Evolutionary conservation across 1,140 invertebrate species (phyloP), one percentile per base, ranked within the genome.

Genomic region (Cardiocondyla obscurior): DNA sequence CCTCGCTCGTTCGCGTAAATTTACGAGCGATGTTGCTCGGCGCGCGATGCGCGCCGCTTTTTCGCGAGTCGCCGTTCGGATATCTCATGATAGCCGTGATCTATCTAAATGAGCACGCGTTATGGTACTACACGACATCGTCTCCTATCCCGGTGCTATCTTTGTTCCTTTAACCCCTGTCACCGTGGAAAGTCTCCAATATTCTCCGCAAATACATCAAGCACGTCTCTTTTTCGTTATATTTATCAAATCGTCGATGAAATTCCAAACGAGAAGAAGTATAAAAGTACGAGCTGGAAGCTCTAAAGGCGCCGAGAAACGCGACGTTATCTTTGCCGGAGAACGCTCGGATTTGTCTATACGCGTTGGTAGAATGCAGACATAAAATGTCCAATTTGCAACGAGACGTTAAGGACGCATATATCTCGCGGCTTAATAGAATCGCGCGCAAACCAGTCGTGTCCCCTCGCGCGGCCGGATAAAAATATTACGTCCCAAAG

Each of bases 1-100:
- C 74, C 79, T 82, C 72, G 82, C 88, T 86, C 84, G 85, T 89
- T 85, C 83, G 85, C 86, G 86, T 82, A 55, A 88, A 88, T 88
- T 88, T 88, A 88, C 83, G 86, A 87, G 46, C 86, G 74, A 64
- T 87, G 86, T 88, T 74, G 69, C 81, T 62, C 39, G 33, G 70
- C 82, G 76, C 82, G 73, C 82, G 85, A 88, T 84, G 76, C 76
- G 67, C 86, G 76, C 49, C 44, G 82, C 76, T 88, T 88, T 88
- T 88, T 88, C 85, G 86, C 86, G 83, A 39, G 8, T 58, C 83
- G 70, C 70, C 83, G 64, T 87, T 85, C 73, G 84, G 76, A 88
- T 87, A 79, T 79, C 74, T 79, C 60, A 60, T 53, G 74, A 79
- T 79, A 79, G 74, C 62, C 62, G 30, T 79, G 74, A 79, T 79